Conservation (phyloP, 2,888 invertebrate genomes). For the Zootermopsis nevadensis region DNA sequence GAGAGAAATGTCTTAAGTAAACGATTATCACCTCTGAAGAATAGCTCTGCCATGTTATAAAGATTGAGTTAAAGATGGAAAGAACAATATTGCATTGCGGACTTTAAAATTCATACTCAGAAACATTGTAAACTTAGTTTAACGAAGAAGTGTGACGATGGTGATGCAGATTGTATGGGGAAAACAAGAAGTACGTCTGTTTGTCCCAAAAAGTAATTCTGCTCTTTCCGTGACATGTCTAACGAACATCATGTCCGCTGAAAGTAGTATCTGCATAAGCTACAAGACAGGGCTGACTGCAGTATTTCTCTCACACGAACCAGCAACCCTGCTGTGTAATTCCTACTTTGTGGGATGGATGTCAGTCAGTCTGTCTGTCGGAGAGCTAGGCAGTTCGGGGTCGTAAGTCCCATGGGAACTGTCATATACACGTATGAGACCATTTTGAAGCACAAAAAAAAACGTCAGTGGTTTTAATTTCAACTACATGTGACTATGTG, state of each 20-base stretch:
- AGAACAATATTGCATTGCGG: too few species aligned
- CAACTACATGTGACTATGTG: neutral
- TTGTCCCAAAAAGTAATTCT: too few species aligned
- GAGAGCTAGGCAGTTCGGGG: neutral
- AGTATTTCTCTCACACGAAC: neutral
- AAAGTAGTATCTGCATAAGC: neutral
- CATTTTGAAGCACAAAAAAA: neutral
- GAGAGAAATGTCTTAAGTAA: too few species aligned
- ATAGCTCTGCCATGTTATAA: too few species aligned
- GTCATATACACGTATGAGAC: neutral
- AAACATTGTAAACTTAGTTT: too few species aligned
- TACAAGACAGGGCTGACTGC: neutral
- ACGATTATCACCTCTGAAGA: too few species aligned
- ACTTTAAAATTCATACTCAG: too few species aligned
- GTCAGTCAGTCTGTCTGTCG: neutral
- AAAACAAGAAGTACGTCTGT: too few species aligned
- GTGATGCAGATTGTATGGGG: too few species aligned
- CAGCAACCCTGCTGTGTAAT: neutral
- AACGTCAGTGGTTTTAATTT: neutral
- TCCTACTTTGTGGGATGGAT: neutral
- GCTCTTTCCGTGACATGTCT: too few species aligned
- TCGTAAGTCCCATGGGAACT: neutral
- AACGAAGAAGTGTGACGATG: too few species aligned
- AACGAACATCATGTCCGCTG: neutral
- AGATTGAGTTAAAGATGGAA: too few species aligned